phyloP scores from a whole-genome alignment of 2,888 invertebrate genomes.

The Mythimna vitellina region DNA sequence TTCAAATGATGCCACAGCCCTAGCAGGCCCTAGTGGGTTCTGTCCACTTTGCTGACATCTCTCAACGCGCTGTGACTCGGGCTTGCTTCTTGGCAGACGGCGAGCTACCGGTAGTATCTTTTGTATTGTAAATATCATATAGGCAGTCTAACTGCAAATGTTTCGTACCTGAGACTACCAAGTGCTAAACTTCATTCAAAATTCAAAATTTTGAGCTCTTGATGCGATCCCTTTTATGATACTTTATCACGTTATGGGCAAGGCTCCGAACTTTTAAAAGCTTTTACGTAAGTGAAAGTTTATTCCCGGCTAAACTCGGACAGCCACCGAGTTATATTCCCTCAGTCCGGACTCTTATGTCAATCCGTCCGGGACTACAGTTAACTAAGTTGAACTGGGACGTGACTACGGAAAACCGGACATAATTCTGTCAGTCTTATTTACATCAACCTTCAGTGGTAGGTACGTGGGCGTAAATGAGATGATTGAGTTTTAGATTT shows the following conservation, averaged over 20 bases:
- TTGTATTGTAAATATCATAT: too few species aligned
- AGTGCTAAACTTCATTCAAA: too few species aligned
- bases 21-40: too few species aligned
- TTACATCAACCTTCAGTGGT: not conserved
- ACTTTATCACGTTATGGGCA: too few species aligned
- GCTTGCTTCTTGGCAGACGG: too few species aligned
- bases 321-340: not conserved
- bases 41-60: too few species aligned
- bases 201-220: too few species aligned
- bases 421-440: not conserved
- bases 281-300: conserved; percentile 5
- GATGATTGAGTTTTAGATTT: not conserved
- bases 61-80: too few species aligned
- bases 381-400: not conserved
- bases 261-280: not conserved
- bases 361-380: not conserved
- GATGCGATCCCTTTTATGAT: too few species aligned
- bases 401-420: not conserved
- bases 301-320: not conserved
- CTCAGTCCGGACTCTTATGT: not conserved
- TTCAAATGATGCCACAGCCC: too few species aligned
- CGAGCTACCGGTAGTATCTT: not conserved
- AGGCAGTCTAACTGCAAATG: too few species aligned
- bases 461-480: not conserved
- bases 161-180: too few species aligned